These are phyloP conservation scores for Coturnix japonica DNA, from an alignment of 2,113 vertebrate genomes.

Conservation along the genomic window DNA sequence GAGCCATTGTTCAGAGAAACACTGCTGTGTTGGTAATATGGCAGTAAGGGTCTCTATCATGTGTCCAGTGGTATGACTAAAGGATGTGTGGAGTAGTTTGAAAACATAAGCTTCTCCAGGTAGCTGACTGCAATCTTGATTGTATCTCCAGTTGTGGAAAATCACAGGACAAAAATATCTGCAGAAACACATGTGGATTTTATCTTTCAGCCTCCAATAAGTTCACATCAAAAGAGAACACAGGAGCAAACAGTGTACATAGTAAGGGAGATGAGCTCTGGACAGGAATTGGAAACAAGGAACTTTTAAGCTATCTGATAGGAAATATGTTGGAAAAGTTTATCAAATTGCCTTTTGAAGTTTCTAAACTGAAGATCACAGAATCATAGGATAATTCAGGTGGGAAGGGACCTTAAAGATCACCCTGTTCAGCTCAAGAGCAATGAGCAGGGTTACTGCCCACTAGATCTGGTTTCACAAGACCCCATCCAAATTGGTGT, in stretches of 20 bases:
- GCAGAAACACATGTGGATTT: neutral
- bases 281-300: neutral
- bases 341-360: neutral
- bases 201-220: neutral
- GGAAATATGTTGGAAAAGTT: neutral
- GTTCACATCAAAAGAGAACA: neutral
- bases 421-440: too few species aligned
- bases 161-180: neutral
- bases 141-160: neutral
- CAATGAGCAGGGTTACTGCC: too few species aligned
- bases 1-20: neutral
- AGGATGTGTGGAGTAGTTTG: neutral
- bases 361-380: neutral
- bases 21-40: neutral
- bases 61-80: fast-evolving
- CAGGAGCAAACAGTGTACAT: neutral
- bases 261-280: neutral
- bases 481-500: too few species aligned
- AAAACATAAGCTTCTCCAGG: neutral
- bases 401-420: too few species aligned
- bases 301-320: neutral
- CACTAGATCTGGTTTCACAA: too few species aligned
- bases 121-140: neutral
- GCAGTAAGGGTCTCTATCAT: neutral
- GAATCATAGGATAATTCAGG: too few species aligned